These are phyloP conservation scores for Actias luna DNA, from an alignment of 2,888 invertebrate genomes.

Conservation along the genomic window DNA sequence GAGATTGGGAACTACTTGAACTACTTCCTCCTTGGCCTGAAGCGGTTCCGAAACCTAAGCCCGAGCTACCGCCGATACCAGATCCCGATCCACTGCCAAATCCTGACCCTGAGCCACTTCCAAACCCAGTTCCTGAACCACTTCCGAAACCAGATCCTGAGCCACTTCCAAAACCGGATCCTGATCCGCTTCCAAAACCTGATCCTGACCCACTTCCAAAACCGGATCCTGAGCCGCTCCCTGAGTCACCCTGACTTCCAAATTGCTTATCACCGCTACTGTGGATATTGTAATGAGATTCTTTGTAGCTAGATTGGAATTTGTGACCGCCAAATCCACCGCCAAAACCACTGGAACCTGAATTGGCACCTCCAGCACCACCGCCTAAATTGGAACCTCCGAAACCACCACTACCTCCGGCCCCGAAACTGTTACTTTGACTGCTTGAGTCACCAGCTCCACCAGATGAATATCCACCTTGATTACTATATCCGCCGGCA, in stretches of 20 bases:
- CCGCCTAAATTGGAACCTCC: no score
- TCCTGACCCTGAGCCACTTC: neutral
- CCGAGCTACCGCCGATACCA: neutral
- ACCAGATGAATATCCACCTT: conserved; percentile 25
- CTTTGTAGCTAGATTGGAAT: conserved; percentile 33
- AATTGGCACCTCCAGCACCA: neutral
- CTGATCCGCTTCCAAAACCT: conserved; percentile 16
- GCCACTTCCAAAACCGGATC: conserved; percentile 13
- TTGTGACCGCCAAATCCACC: conserved; percentile 20
- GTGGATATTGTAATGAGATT: conserved; percentile 40
- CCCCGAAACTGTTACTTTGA: conserved; percentile 27
- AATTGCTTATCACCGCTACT: conserved; percentile 24
- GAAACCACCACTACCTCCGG: conserved; percentile 27
- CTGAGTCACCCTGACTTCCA: neutral
- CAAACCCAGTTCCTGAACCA: conserved; percentile 2
- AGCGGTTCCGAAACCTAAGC: neutral
- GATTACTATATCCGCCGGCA: neutral
- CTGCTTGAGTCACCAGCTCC: conserved; percentile 14
- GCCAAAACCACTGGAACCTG: conserved; percentile 20
- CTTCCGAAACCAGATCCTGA: conserved; percentile 16
- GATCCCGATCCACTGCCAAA: neutral
- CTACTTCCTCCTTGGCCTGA: conserved; percentile 3
- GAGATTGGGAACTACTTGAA: conserved; percentile 9
- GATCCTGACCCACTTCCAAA: conserved; percentile 17
- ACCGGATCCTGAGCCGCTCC: conserved; percentile 17